Conservation (phyloP, 1,140 invertebrate genomes). For the Drosophila elegans region DNA sequence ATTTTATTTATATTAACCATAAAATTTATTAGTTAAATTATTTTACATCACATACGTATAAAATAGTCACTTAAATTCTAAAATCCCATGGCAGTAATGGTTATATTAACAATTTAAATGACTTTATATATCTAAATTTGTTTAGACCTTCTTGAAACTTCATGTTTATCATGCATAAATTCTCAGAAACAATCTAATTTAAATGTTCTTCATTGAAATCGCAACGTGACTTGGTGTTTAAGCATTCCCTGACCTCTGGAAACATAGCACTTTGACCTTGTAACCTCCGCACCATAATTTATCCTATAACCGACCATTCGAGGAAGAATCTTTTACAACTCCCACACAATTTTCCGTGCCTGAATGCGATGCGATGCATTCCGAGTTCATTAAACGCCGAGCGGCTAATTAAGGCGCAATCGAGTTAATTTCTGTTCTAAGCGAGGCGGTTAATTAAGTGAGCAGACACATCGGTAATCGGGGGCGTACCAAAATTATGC, state of each 20-base stretch:
- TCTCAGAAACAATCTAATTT: neutral
- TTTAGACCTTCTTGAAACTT: no score
- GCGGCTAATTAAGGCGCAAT: slow-evolving; percentile 77
- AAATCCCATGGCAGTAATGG: no score
- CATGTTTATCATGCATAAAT: neutral
- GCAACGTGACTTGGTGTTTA: neutral
- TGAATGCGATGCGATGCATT: slow-evolving; percentile 6
- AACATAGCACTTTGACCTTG: slow-evolving; percentile 24
- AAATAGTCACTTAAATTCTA: no score
- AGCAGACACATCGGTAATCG: slow-evolving; percentile 62
- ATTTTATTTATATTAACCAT: no score
- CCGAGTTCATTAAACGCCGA: slow-evolving; percentile 75
- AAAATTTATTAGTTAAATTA: no score
- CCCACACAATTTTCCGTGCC: slow-evolving; percentile 36
- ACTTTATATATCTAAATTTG: no score
- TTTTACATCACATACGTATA: no score
- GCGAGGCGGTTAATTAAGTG: slow-evolving; percentile 77
- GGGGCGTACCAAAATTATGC: slow-evolving; percentile 64
- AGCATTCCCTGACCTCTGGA: slow-evolving; percentile 15
- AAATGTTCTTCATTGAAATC: neutral
- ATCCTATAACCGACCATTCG: neutral
- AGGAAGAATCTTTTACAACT: slow-evolving; percentile 56
- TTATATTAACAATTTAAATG: no score
- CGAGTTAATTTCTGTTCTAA: slow-evolving; percentile 80
- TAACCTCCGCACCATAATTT: neutral